Evolutionary conservation across 2,888 invertebrate genomes (phyloP), one percentile per base, ranked within the genome.

Genomic region (Acrocera orbiculus): DNA sequence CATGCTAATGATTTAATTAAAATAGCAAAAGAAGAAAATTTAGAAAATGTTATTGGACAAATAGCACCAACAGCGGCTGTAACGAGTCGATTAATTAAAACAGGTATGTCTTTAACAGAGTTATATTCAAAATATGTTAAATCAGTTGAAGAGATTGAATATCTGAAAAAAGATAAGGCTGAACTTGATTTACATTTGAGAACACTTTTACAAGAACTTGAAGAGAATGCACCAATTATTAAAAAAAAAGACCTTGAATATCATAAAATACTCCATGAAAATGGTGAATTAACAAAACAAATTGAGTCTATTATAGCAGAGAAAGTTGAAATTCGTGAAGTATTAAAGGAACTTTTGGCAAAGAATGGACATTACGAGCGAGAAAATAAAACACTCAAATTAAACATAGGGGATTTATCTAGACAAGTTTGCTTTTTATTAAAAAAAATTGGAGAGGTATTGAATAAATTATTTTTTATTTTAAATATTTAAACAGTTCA

Each of bases 81-180:
- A 27, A 80, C 87, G 4, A 82, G 82, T 51, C 76, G 77, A 47
- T 66, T 90, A 23, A 65, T 92, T 11, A 83, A 86, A 53, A 76
- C 83, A 10, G 87, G 89, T 27, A 76, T 89, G 69, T 80, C 87
- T 4, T 64, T 93, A 10, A 92, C 93, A 1, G 86, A 92, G 61
- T 73, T 95, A 40, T 95, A 93, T 60, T 77, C 81, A 2, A 76
- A 89, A 50, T 76, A 87, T 50, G 80, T 85, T 0, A 74, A 76
- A 47, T 67, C 73, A 3, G 69, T 73, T 9, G 85, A 90, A 48
- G 76, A 81, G 45, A 62, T 90, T 25, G 63, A 73, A 27, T 58
- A 71, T 25, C 77, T 79, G 49, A 80, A 79, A 51, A 77, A 79
- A 47, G 87, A 93, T 54, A 87, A 81, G 48, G 67, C 74, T 35